phyloP scores from a whole-genome alignment of 64 coral and sea anemone species.

The Anthopleura sola region DNA sequence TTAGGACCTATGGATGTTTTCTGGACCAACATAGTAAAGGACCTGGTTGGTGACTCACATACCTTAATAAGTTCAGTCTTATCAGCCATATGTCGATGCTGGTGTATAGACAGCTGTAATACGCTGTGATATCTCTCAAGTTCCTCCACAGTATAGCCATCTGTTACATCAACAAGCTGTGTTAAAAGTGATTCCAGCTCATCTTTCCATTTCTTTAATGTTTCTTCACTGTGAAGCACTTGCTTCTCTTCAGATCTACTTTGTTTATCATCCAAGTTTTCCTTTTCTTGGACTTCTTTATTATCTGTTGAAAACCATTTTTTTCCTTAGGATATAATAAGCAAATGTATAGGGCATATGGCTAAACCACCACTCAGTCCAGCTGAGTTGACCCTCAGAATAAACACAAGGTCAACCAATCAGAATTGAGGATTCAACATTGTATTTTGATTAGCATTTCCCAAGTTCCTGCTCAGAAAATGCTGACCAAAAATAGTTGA shows the following conservation, averaged over 20 bases:
- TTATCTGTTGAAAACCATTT: neutral
- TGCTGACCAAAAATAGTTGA: too few species aligned
- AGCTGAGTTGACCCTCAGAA: too few species aligned
- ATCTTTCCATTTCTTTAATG: neutral
- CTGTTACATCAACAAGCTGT: constrained; percentile 57
- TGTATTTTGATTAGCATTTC: too few species aligned
- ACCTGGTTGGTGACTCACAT: constrained; percentile 10
- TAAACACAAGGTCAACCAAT: too few species aligned
- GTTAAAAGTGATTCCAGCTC: constrained; percentile 55
- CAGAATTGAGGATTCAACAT: too few species aligned
- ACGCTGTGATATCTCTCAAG: constrained; percentile 69
- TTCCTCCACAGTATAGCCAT: constrained; percentile 42
- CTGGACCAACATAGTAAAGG: too few species aligned
- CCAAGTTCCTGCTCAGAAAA: too few species aligned
- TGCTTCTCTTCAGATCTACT: neutral
- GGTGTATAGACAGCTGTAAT: constrained; percentile 65
- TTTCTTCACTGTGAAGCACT: neutral
- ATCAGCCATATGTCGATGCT: constrained; percentile 56
- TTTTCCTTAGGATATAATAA: neutral
- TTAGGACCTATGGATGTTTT: too few species aligned
- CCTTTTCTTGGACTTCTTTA: neutral
- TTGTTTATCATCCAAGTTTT: neutral
- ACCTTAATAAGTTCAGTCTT: constrained; percentile 74
- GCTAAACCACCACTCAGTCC: too few species aligned
- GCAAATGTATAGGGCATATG: too few species aligned